Base-by-base conservation (phyloP, 92 coral and sea anemone species). In the Hydrozoanthus gracilis region DNA sequence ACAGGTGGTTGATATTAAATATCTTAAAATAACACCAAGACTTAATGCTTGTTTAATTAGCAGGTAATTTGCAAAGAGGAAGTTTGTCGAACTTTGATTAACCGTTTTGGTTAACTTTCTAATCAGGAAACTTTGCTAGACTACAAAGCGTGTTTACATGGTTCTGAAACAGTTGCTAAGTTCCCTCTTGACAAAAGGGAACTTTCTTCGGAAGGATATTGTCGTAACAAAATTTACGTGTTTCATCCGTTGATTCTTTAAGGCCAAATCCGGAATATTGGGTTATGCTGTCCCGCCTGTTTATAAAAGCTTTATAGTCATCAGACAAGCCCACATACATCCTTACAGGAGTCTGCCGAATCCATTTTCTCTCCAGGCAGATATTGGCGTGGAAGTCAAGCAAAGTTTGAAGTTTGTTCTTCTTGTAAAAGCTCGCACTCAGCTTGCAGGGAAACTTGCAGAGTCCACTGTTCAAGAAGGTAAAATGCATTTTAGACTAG, bases 201-300 rank as follows among this genome's bases (percentile, higher is more conserved):
- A 80, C 85, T 8, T 80, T 80, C 85, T 67, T 60, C 85, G 85
- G 85, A 80, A 80, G 85, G 7, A 55, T 64, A 62, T 74, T 80
- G 49, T 80, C 85, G 85, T 80, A 80, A 80, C n/a, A 10, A 76
- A 27, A 65, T 50, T 47, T 80, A 80, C 85, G 73, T 65, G 47
- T 12, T 64, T 67, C 51, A 51, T 80, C 82, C 82, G 65, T 64
- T 46, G 74, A 73, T 49, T 12, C 0, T 80, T 80, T 50, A 48
- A 48, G 58, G 85, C 54, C 66, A 80, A 64, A 45, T 80, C 74
- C 74, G 85, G 73, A 18, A 46, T 80, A 80, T 65, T 18, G 56
- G 73, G 6, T 48, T 64, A 20, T 65, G 45, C 17, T 44, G 56
- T 47, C 73, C 51, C 18, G 66, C 65, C 72, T 2, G 64, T 16